Conservation (phyloP, 2,797 vertebrate species). For the Phylloscopus collybita region DNA sequence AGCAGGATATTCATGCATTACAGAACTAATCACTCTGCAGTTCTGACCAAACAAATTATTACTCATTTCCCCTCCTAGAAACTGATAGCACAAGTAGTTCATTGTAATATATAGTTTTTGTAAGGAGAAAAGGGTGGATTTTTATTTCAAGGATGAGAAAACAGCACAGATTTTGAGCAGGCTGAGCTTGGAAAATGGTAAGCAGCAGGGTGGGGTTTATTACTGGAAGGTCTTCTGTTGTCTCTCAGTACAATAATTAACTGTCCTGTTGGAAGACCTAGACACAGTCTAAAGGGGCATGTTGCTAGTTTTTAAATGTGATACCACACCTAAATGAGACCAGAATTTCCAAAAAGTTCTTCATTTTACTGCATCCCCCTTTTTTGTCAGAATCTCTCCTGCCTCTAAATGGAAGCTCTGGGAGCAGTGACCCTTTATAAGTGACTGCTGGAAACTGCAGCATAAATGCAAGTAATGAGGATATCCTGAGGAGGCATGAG, state of each 20-base stretch:
- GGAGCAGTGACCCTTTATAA: neutral
- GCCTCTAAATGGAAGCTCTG: neutral
- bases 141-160: neutral
- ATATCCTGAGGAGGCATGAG: neutral
- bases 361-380: neutral
- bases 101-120: neutral
- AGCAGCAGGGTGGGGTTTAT: neutral
- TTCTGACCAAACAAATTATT: conserved; percentile 3
- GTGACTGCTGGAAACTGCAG: neutral
- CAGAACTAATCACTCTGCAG: neutral
- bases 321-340: neutral
- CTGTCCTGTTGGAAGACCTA: neutral
- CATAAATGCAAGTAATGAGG: neutral
- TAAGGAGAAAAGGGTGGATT: neutral
- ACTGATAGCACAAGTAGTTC: neutral
- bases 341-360: neutral
- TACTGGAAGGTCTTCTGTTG: neutral
- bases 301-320: neutral
- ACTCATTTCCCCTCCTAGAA: conserved; percentile 29
- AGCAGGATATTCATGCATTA: neutral
- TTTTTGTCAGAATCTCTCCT: neutral
- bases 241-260: neutral
- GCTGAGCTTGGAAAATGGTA: neutral
- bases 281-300: neutral
- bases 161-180: neutral